These are phyloP conservation scores for Emydoidea blandingii DNA, from an alignment of 2,797 vertebrate genomes.

Conservation along the genomic window DNA sequence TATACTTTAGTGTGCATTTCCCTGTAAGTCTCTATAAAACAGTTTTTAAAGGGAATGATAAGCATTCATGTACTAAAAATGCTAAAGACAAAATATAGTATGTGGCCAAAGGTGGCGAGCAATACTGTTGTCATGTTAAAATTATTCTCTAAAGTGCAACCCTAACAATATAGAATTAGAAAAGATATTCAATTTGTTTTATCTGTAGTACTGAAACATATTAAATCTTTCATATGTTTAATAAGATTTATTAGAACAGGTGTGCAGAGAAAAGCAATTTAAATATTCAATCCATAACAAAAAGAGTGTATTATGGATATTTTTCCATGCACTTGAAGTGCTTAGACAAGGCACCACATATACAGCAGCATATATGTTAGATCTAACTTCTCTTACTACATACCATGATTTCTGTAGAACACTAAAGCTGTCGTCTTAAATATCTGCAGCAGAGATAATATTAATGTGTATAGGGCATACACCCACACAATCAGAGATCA, in stretches of 20 bases:
- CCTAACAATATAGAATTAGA: background rate
- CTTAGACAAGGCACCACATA: conserved; percentile 5
- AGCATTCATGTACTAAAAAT: background rate
- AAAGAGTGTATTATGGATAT: background rate
- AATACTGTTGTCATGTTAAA: background rate
- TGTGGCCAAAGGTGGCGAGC: background rate
- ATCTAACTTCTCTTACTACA: background rate
- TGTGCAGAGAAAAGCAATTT: conserved; percentile 15
- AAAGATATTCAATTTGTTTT: conserved; percentile 7
- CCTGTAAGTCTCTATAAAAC: background rate
- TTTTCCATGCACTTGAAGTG: conserved; percentile 6
- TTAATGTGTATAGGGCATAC: background rate
- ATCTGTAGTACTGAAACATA: background rate
- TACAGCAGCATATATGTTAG: background rate
- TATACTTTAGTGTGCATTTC: background rate
- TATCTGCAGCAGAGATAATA: background rate
- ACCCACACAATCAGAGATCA: background rate
- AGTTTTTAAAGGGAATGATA: background rate
- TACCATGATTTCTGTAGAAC: background rate
- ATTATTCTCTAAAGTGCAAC: background rate
- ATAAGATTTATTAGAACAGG: background rate
- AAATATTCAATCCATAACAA: conserved; percentile 18
- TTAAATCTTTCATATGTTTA: conserved; percentile 9
- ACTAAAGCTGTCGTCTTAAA: background rate
- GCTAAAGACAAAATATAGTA: background rate